These are phyloP conservation scores for Dolichoris vasculosae DNA, from an alignment of 1,140 invertebrate genomes.

Conservation along the genomic window DNA sequence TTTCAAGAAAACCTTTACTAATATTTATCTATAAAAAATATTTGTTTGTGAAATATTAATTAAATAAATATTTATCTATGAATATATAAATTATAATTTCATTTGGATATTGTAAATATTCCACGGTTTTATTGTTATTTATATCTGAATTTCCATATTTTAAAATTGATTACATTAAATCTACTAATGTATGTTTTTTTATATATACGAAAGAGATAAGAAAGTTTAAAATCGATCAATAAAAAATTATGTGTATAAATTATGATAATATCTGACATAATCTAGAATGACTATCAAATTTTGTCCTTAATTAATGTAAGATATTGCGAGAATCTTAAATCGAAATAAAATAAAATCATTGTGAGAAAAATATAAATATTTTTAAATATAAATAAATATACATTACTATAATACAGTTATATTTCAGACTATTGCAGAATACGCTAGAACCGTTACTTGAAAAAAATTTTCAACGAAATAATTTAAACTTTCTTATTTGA, in stretches of 20 bases:
- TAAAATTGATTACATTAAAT: neutral
- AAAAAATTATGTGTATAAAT: neutral
- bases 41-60: neutral
- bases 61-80: slow-evolving; percentile 16
- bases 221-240: neutral
- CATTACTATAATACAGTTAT: too few relatives aligned
- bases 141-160: neutral
- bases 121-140: neutral
- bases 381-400: too few relatives aligned
- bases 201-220: neutral
- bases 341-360: too few relatives aligned
- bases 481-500: too few relatives aligned
- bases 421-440: too few relatives aligned
- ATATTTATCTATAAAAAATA: neutral
- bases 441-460: too few relatives aligned
- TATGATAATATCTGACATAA: slow-evolving; percentile 1
- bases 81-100: neutral
- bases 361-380: neutral
- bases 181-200: neutral
- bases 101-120: neutral
- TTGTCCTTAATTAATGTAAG: neutral
- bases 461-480: too few relatives aligned
- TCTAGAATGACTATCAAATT: neutral
- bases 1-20: neutral
- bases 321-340: neutral